Percentiles rank a stretch among this genome's conserved stretches.
Conservation (phyloP, 2,888 invertebrate genomes). For the Netelia inedita region DNA sequence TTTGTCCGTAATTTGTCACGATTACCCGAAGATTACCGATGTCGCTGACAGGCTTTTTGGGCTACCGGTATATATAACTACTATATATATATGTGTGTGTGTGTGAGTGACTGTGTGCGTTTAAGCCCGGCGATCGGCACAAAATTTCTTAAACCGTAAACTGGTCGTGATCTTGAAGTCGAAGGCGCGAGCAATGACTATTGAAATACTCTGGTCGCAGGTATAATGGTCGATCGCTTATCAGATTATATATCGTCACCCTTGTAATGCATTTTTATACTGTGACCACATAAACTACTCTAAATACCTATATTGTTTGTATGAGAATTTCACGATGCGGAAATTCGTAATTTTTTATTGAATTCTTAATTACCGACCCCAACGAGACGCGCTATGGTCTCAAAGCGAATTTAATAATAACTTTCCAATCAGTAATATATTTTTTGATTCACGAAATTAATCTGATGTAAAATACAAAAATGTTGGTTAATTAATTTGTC, state of each 20-base stretch:
- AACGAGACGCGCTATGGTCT: too few relatives aligned
- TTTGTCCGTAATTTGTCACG: slow-evolving; percentile 82
- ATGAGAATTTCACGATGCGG: too few relatives aligned
- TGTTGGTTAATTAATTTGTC: too few relatives aligned
- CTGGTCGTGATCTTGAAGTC: background rate
- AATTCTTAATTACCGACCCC: too few relatives aligned
- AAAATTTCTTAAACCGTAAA: background rate
- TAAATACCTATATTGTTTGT: too few relatives aligned
- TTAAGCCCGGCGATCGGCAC: background rate
- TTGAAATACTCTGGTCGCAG: slow-evolving; percentile 51
- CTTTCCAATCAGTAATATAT: too few relatives aligned
- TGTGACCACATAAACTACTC: background rate
- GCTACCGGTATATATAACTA: slow-evolving; percentile 69
- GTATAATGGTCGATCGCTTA: slow-evolving; percentile 24
- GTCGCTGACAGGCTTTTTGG: slow-evolving; percentile 81
- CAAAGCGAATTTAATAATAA: too few relatives aligned
- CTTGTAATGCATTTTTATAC: slow-evolving; percentile 2
- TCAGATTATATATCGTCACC: slow-evolving; percentile 17
- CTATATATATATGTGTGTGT: slow-evolving; percentile 3
- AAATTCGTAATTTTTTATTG: too few relatives aligned
- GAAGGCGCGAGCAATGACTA: slow-evolving; percentile 20
- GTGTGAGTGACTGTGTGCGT: slow-evolving; percentile 7
- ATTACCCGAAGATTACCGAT: slow-evolving; percentile 83
- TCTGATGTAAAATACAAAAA: too few relatives aligned
- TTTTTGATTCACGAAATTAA: too few relatives aligned